Conservation (phyloP, 2,113 vertebrate genomes). For the Apodemus sylvaticus region DNA sequence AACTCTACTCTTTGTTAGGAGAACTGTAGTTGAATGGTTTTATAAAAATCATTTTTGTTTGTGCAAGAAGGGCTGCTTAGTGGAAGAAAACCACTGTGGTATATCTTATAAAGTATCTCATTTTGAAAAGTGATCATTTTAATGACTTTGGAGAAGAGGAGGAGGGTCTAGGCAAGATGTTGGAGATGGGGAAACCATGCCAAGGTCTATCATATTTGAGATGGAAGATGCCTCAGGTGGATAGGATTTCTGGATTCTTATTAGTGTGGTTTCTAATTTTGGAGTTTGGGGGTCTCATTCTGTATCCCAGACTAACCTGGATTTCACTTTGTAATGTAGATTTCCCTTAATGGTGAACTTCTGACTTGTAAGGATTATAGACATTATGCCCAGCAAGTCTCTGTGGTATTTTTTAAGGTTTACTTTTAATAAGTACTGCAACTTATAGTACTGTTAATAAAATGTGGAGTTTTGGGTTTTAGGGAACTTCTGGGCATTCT, state of each 20-base stretch:
- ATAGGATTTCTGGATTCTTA: background rate
- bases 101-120: slow-evolving; percentile 45
- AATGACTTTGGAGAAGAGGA: slow-evolving; percentile 11
- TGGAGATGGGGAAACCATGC: background rate
- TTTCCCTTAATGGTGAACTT: background rate
- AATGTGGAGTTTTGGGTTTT: background rate
- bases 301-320: background rate
- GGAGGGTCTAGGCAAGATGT: background rate
- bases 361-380: background rate
- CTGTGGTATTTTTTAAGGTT: background rate
- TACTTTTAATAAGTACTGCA: too few relatives aligned
- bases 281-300: background rate
- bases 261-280: background rate
- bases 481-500: background rate
- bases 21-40: background rate
- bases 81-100: slow-evolving; percentile 28
- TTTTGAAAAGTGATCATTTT: background rate
- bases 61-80: slow-evolving; percentile 17
- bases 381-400: background rate
- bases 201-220: background rate
- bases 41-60: slow-evolving; percentile 20
- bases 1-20: background rate
- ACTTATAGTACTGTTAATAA: background rate
- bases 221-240: background rate
- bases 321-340: background rate